phyloP scores from a whole-genome alignment of 2,797 vertebrate species.

The Toxotes lorentzi region DNA sequence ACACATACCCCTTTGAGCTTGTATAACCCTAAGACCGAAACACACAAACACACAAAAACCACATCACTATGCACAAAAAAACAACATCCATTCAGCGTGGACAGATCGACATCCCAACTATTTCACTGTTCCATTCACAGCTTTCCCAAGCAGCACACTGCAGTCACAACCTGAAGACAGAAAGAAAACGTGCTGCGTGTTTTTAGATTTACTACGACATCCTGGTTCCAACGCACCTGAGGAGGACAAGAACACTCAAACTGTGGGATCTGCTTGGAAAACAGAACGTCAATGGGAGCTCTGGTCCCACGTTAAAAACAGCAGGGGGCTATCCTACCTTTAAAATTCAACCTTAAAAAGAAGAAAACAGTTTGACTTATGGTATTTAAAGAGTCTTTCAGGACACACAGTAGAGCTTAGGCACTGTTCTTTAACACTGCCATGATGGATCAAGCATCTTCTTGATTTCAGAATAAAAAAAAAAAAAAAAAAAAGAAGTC shows the following conservation, averaged over 20 bases:
- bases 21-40: conserved; percentile 66
- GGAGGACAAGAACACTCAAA: conserved; percentile 30
- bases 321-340: conserved; percentile 1
- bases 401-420: conserved; percentile 54
- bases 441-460: conserved; percentile 44
- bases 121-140: conserved; percentile 65
- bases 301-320: conserved; percentile 47
- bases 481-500: conserved; percentile 27
- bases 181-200: conserved; percentile 48
- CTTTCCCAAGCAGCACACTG: conserved; percentile 52
- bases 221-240: conserved; percentile 60
- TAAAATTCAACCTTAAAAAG: conserved; percentile 38
- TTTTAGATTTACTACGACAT: conserved; percentile 41
- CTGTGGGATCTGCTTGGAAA: conserved; percentile 30
- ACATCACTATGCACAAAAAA: conserved; percentile 69
- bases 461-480: conserved; percentile 9
- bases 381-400: conserved; percentile 51
- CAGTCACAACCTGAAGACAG: conserved; percentile 47
- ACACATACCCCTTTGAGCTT: conserved; percentile 32
- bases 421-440: conserved; percentile 53
- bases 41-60: conserved; percentile 63
- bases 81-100: conserved; percentile 40
- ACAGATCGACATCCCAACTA: conserved; percentile 28
- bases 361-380: conserved; percentile 20
- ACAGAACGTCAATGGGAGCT: conserved; percentile 28